Percentiles rank a stretch among this genome's conserved stretches.
phyloP scores from a whole-genome alignment of 2,113 vertebrate species.

The Oceanites oceanicus region DNA sequence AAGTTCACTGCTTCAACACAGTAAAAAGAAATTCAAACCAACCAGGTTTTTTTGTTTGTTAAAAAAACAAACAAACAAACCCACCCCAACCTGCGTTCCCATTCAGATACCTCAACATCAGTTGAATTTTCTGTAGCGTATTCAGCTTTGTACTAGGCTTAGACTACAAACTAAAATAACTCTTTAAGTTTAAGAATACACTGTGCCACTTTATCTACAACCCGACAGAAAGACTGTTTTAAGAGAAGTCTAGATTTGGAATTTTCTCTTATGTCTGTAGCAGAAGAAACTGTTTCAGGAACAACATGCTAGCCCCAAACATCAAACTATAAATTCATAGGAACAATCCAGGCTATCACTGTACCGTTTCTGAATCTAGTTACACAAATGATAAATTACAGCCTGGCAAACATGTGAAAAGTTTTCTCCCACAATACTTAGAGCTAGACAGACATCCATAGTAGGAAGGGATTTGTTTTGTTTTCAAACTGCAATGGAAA shows the following conservation, averaged over 20 bases:
- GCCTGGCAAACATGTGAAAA: neutral
- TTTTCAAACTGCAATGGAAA: neutral
- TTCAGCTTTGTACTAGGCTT: neutral
- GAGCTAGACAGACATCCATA: neutral
- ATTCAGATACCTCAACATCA: neutral
- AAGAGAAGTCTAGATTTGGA: neutral
- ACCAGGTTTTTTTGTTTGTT: neutral
- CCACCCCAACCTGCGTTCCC: neutral
- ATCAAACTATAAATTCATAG: neutral
- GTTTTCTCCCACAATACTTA: neutral
- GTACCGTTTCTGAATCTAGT: neutral
- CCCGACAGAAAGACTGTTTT: neutral
- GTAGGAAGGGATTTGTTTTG: neutral
- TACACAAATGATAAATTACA: neutral
- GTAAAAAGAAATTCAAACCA: neutral
- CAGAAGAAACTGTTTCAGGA: neutral
- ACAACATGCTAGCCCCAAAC: neutral
- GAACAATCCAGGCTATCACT: neutral
- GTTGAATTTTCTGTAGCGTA: neutral
- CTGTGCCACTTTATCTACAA: neutral
- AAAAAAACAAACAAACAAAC: too few relatives aligned
- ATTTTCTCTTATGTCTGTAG: neutral
- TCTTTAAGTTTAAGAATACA: neutral
- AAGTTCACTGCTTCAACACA: neutral
- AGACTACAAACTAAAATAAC: neutral